Conservation (phyloP, 2,113 vertebrate genomes). For the Abramis brama region DNA sequence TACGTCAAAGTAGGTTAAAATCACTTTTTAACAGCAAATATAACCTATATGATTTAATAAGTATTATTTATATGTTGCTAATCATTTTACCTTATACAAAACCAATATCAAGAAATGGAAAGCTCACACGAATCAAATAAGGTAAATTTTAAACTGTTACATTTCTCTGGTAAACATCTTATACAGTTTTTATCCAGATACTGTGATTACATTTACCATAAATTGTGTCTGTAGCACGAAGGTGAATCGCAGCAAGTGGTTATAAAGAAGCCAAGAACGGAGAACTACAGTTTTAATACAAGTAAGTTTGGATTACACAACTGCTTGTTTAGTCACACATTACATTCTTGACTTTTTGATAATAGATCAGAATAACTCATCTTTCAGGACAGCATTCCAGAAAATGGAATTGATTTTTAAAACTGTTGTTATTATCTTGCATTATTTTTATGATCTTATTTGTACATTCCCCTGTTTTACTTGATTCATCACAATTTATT, state of each 20-base stretch:
- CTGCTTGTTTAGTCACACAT: background rate
- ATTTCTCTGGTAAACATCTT: too few relatives aligned
- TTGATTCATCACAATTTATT: background rate
- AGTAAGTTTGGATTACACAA: background rate
- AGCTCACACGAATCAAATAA: too few relatives aligned
- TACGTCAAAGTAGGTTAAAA: background rate
- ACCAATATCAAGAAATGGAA: accelerated
- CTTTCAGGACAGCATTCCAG: background rate
- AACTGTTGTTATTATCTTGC: background rate
- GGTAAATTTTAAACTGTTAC: background rate
- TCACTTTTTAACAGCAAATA: background rate
- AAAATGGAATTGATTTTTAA: background rate
- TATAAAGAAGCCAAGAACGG: accelerated
- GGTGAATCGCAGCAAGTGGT: too few relatives aligned
- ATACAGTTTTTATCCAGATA: too few relatives aligned
- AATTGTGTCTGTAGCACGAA: too few relatives aligned
- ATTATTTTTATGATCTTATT: background rate
- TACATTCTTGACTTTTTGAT: background rate
- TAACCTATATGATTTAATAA: background rate
- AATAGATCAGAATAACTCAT: background rate
- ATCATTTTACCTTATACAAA: background rate
- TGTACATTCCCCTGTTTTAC: background rate
- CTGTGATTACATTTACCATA: too few relatives aligned
- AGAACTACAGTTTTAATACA: background rate
- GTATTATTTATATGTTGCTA: background rate